Conservation (phyloP, 2,888 invertebrate genomes). For the Metalampra italica region DNA sequence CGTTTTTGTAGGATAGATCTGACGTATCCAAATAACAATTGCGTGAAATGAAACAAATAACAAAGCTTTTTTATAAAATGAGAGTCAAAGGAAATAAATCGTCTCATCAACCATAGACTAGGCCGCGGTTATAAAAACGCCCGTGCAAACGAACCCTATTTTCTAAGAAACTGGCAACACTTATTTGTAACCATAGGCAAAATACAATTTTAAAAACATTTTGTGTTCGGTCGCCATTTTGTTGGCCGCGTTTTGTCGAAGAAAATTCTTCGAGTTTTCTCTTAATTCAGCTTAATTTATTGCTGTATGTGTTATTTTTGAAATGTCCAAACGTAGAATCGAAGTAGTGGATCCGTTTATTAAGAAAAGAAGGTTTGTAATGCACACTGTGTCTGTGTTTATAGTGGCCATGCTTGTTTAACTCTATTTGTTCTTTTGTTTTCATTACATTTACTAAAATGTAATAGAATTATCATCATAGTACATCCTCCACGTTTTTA, state of each 20-base stretch:
- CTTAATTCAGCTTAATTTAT: conserved; percentile 24
- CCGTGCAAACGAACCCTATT: not conserved
- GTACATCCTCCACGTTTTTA: too few relatives aligned
- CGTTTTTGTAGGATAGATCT: not conserved
- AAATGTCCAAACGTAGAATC: conserved; percentile 91
- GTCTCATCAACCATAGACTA: not conserved
- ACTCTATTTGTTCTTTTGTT: conserved; percentile 19
- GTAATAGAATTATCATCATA: too few relatives aligned
- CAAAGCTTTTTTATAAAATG: not conserved
- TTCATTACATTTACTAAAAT: not conserved
- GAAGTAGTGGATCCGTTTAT: conserved; percentile 92
- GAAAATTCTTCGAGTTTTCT: conserved; percentile 33
- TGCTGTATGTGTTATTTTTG: conserved; percentile 43
- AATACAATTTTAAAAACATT: conserved; percentile 9
- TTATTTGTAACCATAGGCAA: conserved; percentile 16
- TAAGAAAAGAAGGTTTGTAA: conserved; percentile 83
- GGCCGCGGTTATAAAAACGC: conserved; percentile 3
- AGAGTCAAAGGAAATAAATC: too few relatives aligned
- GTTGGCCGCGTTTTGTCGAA: conserved; percentile 47
- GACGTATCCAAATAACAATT: not conserved
- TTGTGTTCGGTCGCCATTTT: conserved; percentile 55
- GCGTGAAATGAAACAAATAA: not conserved
- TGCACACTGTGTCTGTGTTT: conserved; percentile 18
- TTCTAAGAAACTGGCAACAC: conserved; percentile 1
- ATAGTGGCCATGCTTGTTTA: conserved; percentile 39